Evolutionary conservation across 1,140 invertebrate species (phyloP), one percentile per base, ranked within the genome.

Genomic region (Gryllus bimaculatus): DNA sequence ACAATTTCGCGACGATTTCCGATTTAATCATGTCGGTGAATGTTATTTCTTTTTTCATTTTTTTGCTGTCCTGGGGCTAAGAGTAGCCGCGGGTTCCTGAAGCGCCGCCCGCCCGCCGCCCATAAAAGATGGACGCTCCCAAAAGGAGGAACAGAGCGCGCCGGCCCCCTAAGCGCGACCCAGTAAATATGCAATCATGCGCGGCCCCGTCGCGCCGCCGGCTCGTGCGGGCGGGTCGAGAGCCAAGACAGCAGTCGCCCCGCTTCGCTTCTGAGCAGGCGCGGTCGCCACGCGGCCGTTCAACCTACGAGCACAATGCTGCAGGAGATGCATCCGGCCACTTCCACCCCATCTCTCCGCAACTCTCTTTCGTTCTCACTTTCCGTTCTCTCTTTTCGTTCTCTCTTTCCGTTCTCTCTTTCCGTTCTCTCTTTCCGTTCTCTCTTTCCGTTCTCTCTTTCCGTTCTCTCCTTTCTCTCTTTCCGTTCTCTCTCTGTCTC

Each of bases 401-500:
- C 75, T 21, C 0, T 39, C 20, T 76, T 7, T 21, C 39, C 75
- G 12, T 76, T 47, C 18, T 13, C 0, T 76, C 18, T 47, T 6
- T 20, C 18, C 15, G 77, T 18, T 13, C 20, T 78, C 8, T 21
- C 49, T 78, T 10, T 48, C 49, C 49, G 47, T 78, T n/a, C 49
- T 78, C 8, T 78, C 49, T 78, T 7, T 21, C 48, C 47, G 21
- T 78, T n/a, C n/a, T n/a, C n/a, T n/a, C n/a, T n/a, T n/a, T n/a
- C n/a, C n/a, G n/a, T n/a, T n/a, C n/a, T n/a, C n/a, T n/a, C n/a
- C n/a, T n/a, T n/a, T n/a, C n/a, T n/a, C n/a, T n/a, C n/a, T n/a
- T n/a, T n/a, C n/a, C n/a, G n/a, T n/a, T 48, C 49, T 78, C 48
- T 48, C 39, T 78, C 48, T 20, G 47, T 78, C 76, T 78, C 39